Evolutionary conservation across 2,888 invertebrate genomes (phyloP).

Genomic region (Himalopsyche anomala): DNA sequence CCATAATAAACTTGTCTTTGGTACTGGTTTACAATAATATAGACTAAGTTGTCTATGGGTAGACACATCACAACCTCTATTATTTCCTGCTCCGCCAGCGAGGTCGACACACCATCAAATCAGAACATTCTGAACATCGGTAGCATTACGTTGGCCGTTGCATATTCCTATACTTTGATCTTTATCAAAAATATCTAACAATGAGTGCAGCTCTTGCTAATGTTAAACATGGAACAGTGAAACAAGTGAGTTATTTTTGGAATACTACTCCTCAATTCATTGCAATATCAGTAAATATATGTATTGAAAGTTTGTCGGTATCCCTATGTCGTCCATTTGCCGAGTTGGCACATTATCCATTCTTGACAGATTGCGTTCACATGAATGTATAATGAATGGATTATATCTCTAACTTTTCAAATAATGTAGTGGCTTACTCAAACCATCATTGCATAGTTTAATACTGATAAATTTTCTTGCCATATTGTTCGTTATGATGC

Average conservation of each 20-base stretch:
- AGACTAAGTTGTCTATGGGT: not conserved
- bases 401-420: constrained; percentile 42
- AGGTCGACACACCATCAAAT: constrained; percentile 44
- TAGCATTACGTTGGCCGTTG: constrained; percentile 28
- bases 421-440: not conserved
- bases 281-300: constrained; percentile 8
- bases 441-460: not conserved
- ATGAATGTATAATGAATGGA: constrained; percentile 57
- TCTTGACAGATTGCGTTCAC: constrained; percentile 54
- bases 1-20: constrained; percentile 15
- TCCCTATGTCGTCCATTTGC: constrained; percentile 61
- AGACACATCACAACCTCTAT: constrained; percentile 46
- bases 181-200: constrained; percentile 45
- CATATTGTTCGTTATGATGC: constrained; percentile 46
- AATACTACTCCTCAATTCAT: not conserved
- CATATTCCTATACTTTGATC: not conserved
- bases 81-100: constrained; percentile 46
- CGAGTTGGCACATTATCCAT: constrained; percentile 60
- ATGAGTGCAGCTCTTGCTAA: constrained; percentile 58
- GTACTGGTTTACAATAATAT: constrained; percentile 3
- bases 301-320: constrained; percentile 39
- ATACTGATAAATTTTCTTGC: constrained; percentile 8
- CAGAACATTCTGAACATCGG: constrained; percentile 14
- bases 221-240: constrained; percentile 62
- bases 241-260: constrained; percentile 57